A percentile compares a stretch with the other conserved stretches of the same genome.
Evolutionary conservation across 2,113 vertebrate species (phyloP).

Genomic region (Piaya cayana): DNA sequence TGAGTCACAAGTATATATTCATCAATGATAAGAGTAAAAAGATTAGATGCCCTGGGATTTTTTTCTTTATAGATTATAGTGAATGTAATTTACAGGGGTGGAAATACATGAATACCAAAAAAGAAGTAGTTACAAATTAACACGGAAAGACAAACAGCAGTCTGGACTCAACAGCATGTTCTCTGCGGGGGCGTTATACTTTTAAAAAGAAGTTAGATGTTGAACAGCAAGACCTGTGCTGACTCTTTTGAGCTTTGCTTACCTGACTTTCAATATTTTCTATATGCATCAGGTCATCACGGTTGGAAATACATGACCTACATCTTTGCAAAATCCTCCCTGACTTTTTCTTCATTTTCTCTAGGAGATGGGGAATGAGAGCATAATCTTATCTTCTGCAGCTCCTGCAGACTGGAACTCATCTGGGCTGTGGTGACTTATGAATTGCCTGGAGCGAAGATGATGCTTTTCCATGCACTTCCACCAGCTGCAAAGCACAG

Average conservation of each 20-base stretch:
- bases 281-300: background rate
- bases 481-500: background rate
- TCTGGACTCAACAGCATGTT: background rate
- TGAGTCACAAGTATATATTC: background rate
- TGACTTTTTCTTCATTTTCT: background rate
- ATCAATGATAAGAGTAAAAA: background rate
- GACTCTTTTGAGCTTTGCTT: background rate
- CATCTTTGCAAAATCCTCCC: background rate
- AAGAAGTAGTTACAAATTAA: background rate
- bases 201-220: background rate
- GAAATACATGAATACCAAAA: background rate
- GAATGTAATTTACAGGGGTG: background rate
- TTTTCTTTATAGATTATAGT: constrained; percentile 3
- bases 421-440: background rate
- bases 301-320: background rate
- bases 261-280: background rate
- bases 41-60: background rate
- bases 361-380: background rate
- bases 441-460: background rate
- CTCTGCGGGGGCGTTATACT: background rate
- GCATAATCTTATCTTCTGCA: background rate
- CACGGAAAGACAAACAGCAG: background rate
- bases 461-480: background rate
- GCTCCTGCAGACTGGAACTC: background rate
- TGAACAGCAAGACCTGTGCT: background rate